Evolutionary conservation across 2,888 invertebrate species (phyloP), one percentile per base, ranked within the genome.

Genomic region (Xestia sexstrigata): DNA sequence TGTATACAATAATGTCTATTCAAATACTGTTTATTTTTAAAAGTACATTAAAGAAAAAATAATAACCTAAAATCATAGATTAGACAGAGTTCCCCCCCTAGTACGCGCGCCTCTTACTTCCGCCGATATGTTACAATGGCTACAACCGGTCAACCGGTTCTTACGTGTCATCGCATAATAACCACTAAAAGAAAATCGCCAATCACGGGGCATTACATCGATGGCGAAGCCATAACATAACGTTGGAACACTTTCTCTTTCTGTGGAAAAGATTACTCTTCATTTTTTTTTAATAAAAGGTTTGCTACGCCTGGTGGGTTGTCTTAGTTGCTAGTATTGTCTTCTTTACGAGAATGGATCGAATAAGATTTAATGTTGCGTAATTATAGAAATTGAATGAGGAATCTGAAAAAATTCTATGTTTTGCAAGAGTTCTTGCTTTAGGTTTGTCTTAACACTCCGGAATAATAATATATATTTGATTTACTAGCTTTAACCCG

Each of bases 161-260:
- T 87, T 94, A 95, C 93, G 93, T 93, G 89, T 92, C 92, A 93
- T 93, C 94, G 89, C 89, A 94, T 94, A 94, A 94, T 92, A 85
- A 75, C 72, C 89, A 88, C 87, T 89, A 87, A 89, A 91, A 89
- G 89, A 91, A 90, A 89, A 89, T 92, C 88, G 89, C 89, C 92
- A 90, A 93, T 93, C 90, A 90, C 74, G 70, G 78, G 69, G 78
- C 72, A 88, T 92, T 91, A 92, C 92, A 92, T 89, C 88, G 83
- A 89, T 89, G 88, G 90, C 78, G 74, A 35, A 84, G 83, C 88
- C 89, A 90, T 89, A 87, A 81, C 84, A 81, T 82, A 79, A 49
- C 74, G 69, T 39, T 62, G 42, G 67, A 79, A 68, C 47, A 82
- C 88, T 88, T 88, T 88, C 88, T 76, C 88, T 88, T 86, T 87